Evolutionary conservation across 2,797 vertebrate genomes (phyloP).

Genomic region (Platalea minor): DNA sequence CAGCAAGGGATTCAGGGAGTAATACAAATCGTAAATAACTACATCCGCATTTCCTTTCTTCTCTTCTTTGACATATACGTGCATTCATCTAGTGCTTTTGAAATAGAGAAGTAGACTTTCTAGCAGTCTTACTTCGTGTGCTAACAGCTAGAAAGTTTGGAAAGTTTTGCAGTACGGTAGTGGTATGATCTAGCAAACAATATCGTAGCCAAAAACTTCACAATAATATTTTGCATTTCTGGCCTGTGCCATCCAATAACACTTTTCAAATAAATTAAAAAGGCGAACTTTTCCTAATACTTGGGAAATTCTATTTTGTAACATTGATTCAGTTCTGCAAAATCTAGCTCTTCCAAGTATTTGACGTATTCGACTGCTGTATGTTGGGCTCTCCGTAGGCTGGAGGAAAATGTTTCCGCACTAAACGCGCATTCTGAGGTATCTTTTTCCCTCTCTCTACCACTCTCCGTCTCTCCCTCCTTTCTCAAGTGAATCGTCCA

Average conservation of each 20-base stretch:
- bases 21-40: background rate
- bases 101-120: background rate
- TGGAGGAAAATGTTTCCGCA: constrained; percentile 6
- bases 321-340: background rate
- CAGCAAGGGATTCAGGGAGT: background rate
- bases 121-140: fast-evolving
- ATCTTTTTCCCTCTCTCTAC: background rate
- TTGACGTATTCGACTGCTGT: background rate
- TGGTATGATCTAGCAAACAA: background rate
- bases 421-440: constrained; percentile 21
- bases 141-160: constrained; percentile 40
- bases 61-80: background rate
- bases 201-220: background rate
- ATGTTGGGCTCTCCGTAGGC: constrained; percentile 22
- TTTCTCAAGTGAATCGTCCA: constrained; percentile 33
- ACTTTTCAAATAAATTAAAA: background rate
- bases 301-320: background rate
- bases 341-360: constrained; percentile 1
- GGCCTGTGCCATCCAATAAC: background rate
- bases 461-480: background rate
- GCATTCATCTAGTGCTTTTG: background rate
- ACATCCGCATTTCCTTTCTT: background rate
- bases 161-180: constrained; percentile 38
- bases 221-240: background rate
- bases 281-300: background rate